Base-by-base conservation (phyloP, 1,140 invertebrate species). In the Diuraphis noxia region DNA sequence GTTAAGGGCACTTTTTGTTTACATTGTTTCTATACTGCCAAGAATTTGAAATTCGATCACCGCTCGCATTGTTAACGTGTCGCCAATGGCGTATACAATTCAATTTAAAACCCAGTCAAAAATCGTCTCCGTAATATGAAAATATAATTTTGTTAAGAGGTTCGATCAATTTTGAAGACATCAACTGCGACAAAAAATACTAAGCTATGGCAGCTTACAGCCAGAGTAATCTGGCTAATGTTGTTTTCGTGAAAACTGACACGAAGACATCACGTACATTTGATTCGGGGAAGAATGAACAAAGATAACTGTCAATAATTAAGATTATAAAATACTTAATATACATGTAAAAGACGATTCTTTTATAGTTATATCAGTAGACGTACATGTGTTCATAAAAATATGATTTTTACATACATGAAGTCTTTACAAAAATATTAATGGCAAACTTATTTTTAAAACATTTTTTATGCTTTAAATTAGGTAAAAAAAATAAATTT, bases 1-100 rank as follows among this genome's bases (percentile, higher is more conserved):
- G 97, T 93, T 94, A 97, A 87, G 97, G 97, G 0, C 98, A 98
- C 93, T 98, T 98, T 93, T 94, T 98, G 46, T 94, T 99, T 0
- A 98, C 97, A 0, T 94, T 96, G 92, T 93, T 99, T 30, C 93
- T 99, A 1, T 92, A n/a, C n/a, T 98, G 88, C 95, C 95, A 89
- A 94, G 95, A 93, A 94, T 97, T 43, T 93, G 95, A 92, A 93
- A 94, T 25, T 95, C 96, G 1, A 93, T 95, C 19, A 95, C 96
- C 2, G 95, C 95, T 88, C 94, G 96, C 81, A 96, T 97, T 79
- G 94, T 97, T 23, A 96, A 95, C 92, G 95, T 97, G 7, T 96
- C 96, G 2, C 96, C 96, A 3, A 92, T 95, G 38, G 94, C 95
- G n/a, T 95, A 97, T 94, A 94, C 94, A 88, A 92, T 95, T 95